Evolutionary conservation across 2,113 vertebrate genomes (phyloP).

Genomic region (Progne subis): DNA sequence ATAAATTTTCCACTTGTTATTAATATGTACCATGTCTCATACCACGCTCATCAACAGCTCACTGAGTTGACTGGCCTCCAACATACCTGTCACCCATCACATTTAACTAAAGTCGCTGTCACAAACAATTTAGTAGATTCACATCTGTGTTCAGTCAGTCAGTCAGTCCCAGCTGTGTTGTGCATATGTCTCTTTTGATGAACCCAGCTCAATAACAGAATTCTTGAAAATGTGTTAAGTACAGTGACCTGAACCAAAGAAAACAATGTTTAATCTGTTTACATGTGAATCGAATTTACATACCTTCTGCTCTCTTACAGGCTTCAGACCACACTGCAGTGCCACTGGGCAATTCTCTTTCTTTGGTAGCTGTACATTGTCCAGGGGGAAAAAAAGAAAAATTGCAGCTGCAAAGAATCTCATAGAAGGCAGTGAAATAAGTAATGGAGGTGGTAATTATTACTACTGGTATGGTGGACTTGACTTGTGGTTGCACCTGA

Average conservation of each 20-base stretch:
- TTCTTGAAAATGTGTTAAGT: background rate
- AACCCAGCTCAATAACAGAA: background rate
- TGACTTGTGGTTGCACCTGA: background rate
- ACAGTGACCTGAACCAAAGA: background rate
- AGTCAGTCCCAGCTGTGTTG: constrained; percentile 25
- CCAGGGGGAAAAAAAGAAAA: background rate
- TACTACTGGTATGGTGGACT: background rate
- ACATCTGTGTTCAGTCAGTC: constrained; percentile 35
- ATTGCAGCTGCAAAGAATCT: background rate
- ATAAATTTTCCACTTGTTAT: background rate
- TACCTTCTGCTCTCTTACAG: background rate
- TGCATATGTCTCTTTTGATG: constrained; percentile 19
- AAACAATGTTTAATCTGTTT: background rate
- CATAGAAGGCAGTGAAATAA: background rate
- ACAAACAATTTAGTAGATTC: constrained; percentile 25
- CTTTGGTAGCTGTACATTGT: background rate
- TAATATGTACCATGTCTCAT: background rate
- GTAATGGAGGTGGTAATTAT: background rate
- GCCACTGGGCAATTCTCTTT: background rate
- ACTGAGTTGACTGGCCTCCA: constrained; percentile 37
- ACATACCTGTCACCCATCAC: constrained; percentile 44
- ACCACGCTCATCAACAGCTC: constrained; percentile 22
- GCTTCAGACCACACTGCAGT: background rate
- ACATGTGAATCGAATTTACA: background rate
- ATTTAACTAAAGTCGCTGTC: constrained; percentile 57